Evolutionary conservation across 2,888 invertebrate species (phyloP).

Genomic region (Rosalia funebris): DNA sequence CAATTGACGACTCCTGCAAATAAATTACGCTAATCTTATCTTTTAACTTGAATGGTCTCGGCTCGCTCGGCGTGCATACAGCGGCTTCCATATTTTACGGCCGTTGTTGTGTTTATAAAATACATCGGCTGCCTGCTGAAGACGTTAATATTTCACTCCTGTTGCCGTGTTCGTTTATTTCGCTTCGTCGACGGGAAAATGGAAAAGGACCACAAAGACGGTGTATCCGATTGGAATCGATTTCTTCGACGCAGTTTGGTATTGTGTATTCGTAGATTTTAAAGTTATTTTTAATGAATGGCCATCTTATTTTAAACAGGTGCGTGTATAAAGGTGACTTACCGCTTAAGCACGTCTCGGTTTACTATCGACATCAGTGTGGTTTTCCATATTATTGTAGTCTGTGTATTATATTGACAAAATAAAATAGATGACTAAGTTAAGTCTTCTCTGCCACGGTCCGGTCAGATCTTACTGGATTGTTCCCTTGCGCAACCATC

Average conservation of each 20-base stretch:
- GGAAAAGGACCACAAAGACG: not conserved
- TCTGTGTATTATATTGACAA: too few relatives aligned
- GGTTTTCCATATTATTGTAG: too few relatives aligned
- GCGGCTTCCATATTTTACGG: conserved; percentile 31
- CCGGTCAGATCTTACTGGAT: too few relatives aligned
- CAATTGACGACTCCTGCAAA: conserved; percentile 51
- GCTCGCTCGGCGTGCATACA: conserved; percentile 6
- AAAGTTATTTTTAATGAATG: too few relatives aligned
- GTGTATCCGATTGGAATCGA: not conserved
- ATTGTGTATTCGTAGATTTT: too few relatives aligned
- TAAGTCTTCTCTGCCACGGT: too few relatives aligned
- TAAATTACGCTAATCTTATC: conserved; percentile 53
- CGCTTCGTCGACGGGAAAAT: not conserved
- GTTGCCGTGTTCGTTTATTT: not conserved
- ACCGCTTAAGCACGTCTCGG: too few relatives aligned
- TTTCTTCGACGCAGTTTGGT: not conserved
- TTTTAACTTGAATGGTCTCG: conserved; percentile 47
- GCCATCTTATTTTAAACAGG: too few relatives aligned
- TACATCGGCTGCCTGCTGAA: conserved; percentile 33
- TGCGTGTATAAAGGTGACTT: too few relatives aligned
- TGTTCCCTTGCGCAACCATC: too few relatives aligned
- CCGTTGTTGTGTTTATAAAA: conserved; percentile 39
- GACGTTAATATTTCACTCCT: not conserved
- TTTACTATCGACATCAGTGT: too few relatives aligned
- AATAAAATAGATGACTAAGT: too few relatives aligned